A percentile compares a stretch with the other conserved stretches of the same genome.
Conservation (phyloP, 2,888 invertebrate species). For the Serripes groenlandicus region DNA sequence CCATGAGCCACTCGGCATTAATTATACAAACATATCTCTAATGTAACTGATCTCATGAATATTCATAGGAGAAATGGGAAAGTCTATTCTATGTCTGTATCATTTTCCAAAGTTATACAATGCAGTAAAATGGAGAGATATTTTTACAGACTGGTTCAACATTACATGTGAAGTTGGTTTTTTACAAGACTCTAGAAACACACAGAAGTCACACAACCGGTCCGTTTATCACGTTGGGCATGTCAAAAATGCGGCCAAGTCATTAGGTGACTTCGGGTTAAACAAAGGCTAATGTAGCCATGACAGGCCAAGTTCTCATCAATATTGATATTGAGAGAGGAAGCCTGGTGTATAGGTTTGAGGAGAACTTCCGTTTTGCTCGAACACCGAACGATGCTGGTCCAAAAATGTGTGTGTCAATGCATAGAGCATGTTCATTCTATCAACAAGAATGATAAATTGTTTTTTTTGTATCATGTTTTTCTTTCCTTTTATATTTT, state of each 20-base stretch:
- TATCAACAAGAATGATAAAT: background rate
- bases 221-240: constrained; percentile 28
- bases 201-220: constrained; percentile 21
- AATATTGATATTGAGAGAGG: constrained; percentile 46
- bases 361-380: constrained; percentile 3
- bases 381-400: background rate
- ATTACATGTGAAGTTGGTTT: too few relatives aligned
- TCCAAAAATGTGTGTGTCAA: constrained; percentile 1
- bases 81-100: too few relatives aligned
- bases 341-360: constrained; percentile 25
- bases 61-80: too few relatives aligned
- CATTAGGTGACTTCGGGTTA: constrained; percentile 44
- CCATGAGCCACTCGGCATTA: too few relatives aligned
- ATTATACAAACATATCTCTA: too few relatives aligned
- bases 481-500: too few relatives aligned
- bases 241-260: constrained; percentile 19
- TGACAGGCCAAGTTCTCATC: constrained; percentile 55
- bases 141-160: too few relatives aligned
- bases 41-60: too few relatives aligned
- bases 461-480: background rate
- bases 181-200: too few relatives aligned
- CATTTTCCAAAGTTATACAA: too few relatives aligned
- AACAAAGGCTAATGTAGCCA: constrained; percentile 51
- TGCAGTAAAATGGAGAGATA: too few relatives aligned
- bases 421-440: constrained; percentile 12